These are phyloP conservation scores for Indicator indicator DNA, from an alignment of 2,113 vertebrate species.

Conservation along the genomic window DNA sequence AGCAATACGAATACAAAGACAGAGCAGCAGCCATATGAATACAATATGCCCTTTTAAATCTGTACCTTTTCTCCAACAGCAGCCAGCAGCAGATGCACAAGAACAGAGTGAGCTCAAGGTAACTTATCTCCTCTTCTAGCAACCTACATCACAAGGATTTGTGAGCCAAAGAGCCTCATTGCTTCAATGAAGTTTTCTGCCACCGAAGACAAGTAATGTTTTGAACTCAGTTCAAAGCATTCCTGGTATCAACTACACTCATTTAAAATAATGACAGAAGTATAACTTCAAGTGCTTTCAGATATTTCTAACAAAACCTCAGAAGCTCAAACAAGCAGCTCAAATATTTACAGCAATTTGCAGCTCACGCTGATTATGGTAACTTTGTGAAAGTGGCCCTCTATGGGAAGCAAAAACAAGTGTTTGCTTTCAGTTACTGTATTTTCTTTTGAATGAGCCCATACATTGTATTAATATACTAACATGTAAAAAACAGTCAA, in stretches of 20 bases:
- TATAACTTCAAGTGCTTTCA: neutral
- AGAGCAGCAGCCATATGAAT: neutral
- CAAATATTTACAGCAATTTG: neutral
- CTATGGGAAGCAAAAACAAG: neutral
- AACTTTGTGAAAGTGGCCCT: neutral
- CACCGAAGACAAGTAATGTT: neutral
- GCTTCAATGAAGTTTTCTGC: neutral
- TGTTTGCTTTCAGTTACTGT: neutral
- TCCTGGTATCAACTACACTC: accelerated
- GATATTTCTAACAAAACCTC: neutral
- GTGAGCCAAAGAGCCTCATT: neutral
- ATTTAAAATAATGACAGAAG: neutral
- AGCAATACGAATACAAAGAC: neutral
- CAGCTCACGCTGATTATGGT: neutral
- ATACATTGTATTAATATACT: neutral
- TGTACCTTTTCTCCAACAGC: neutral
- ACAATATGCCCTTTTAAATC: neutral
- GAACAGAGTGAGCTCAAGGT: neutral
- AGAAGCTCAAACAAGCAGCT: neutral
- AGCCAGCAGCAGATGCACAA: neutral
- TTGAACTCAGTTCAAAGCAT: neutral
- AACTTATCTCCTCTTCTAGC: neutral
- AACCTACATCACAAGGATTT: neutral
- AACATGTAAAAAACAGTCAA: neutral
- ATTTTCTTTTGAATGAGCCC: neutral